Conservation (phyloP, 2,113 vertebrate species). For the Dicaeum eximium region DNA sequence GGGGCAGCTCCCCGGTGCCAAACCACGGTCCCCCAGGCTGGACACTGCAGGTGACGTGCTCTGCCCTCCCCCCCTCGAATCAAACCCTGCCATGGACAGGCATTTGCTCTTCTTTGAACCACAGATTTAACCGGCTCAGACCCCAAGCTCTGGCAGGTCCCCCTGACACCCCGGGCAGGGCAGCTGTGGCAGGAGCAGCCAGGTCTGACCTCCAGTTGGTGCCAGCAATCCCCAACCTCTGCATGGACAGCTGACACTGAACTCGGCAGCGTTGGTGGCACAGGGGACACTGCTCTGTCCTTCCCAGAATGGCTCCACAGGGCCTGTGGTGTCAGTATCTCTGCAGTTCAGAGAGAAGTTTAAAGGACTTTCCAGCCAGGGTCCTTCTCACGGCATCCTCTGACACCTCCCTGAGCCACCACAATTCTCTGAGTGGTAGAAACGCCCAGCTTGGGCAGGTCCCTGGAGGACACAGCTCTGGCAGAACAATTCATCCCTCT, state of each 20-base stretch:
- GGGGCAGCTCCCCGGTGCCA: neutral
- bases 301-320: neutral
- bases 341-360: neutral
- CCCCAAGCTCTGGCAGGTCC: no score
- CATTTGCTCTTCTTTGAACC: neutral
- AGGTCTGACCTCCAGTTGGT: neutral
- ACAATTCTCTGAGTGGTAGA: neutral
- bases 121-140: neutral
- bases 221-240: neutral
- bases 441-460: accelerated
- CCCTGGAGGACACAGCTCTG: neutral
- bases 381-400: neutral
- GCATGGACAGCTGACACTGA: neutral
- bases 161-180: neutral
- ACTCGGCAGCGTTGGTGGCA: accelerated
- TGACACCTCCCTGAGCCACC: neutral
- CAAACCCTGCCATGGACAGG: accelerated
- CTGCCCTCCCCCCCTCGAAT: accelerated
- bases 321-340: accelerated
- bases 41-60: neutral
- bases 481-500: neutral
- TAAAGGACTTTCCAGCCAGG: neutral
- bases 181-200: neutral
- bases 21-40: neutral
- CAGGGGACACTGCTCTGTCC: accelerated